A percentile compares a stretch with the other conserved stretches of the same genome.
These are phyloP conservation scores for Varecia variegata DNA, from an alignment of 2,797 vertebrate species.

Conservation along the genomic window DNA sequence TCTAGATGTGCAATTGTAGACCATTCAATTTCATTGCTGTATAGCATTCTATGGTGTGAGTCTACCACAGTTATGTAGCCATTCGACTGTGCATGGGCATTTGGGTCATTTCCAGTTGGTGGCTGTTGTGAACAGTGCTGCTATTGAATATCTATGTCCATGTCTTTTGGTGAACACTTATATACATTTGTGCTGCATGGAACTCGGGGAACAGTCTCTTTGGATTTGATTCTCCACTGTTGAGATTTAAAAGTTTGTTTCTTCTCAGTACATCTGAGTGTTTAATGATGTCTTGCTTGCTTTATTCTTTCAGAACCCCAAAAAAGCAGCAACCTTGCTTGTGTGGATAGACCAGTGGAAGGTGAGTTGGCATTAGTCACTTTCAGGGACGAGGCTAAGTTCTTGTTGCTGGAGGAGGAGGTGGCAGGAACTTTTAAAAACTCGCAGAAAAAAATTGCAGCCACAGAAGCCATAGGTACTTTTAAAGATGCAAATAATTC, in stretches of 20 bases:
- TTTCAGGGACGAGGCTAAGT: background rate
- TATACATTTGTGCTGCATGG: fast-evolving
- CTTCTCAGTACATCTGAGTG: background rate
- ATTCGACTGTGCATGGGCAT: fast-evolving
- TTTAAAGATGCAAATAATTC: background rate
- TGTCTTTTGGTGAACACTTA: background rate
- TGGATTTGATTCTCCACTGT: background rate
- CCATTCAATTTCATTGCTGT: fast-evolving
- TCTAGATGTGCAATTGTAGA: background rate
- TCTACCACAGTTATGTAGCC: fast-evolving
- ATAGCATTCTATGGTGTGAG: background rate
- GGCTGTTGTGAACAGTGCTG: background rate
- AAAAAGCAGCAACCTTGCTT: background rate
- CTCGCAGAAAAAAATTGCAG: background rate
- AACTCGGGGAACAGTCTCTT: background rate
- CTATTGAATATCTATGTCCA: fast-evolving
- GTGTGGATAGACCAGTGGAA: constrained; percentile 48
- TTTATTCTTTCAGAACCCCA: constrained; percentile 51
- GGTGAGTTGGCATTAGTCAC: constrained; percentile 43
- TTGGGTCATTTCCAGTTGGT: background rate
- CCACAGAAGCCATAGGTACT: background rate
- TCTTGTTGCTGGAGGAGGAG: background rate
- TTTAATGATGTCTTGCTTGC: background rate
- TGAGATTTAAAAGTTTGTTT: background rate
- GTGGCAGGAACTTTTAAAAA: background rate